Evolutionary conservation across 2,797 vertebrate genomes (phyloP), one percentile per base, ranked within the genome.

Genomic region (Tokudaia tokunoshimensis): DNA sequence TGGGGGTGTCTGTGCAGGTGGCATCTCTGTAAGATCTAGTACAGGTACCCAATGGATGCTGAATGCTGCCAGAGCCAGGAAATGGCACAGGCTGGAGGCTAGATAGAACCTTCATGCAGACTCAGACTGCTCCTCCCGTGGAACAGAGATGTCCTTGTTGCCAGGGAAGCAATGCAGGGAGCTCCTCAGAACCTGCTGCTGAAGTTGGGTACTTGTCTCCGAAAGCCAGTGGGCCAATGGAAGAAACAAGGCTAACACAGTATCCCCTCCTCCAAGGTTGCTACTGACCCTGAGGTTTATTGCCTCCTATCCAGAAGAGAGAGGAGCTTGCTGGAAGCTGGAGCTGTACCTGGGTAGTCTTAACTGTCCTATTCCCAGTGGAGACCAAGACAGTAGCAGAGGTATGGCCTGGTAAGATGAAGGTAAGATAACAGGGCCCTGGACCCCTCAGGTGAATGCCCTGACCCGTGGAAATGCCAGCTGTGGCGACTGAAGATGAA

Each of bases 21-120:
- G 26, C 50, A 79, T 8, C 57, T 34, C 3, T 3, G 12, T 13
- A 17, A 37, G 47, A 29, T 8, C 50, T 8, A 65, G 50, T 22
- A 57, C 4, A 15, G 9, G 1, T 0, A 1, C 47, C n/a, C 74
- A 72, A 1, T 47, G 29, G n/a, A 5, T 4, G 0, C 65, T 37
- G 22, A n/a, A 5, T 4, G 0, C 57, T 29, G 37, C 75, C 26
- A 7, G 1, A 29, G 20, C 26, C 13, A 61, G 57, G 87, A 47
- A 86, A 50, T 37, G 26, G 61, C 34, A 2, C 59, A 29, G 31
- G 31, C 22, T 47, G 57, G 72, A 14, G 20, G 20, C n/a, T 12
- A 31, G 10, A 17, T 8, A 6, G 20, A 63, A 2, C 79, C 47
- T 55, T 22, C 37, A 29, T 31, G 31, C 2, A 8, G 20, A 31